These are phyloP conservation scores for Microplitis mediator DNA, from an alignment of 1,140 invertebrate species.

Conservation along the genomic window DNA sequence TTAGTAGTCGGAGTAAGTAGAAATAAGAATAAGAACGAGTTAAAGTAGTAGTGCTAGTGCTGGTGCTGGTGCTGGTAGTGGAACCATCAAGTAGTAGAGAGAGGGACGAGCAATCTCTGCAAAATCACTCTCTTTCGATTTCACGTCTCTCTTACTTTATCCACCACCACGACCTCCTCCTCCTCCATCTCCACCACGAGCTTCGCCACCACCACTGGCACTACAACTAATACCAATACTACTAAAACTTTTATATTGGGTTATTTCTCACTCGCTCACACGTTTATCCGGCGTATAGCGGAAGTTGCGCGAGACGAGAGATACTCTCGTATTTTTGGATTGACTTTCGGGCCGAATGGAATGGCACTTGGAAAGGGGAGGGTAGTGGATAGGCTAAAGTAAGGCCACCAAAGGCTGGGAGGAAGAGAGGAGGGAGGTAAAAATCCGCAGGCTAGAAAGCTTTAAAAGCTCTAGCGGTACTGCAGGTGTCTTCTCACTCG, in stretches of 20 bases:
- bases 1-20: background rate
- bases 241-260: background rate
- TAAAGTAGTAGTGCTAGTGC: no score
- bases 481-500: slow-evolving; percentile 10
- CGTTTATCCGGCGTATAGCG: background rate
- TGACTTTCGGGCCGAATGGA: background rate
- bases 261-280: slow-evolving; percentile 3
- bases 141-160: background rate
- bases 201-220: background rate
- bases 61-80: background rate
- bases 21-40: no score
- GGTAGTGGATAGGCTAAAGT: background rate
- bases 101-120: slow-evolving; percentile 19
- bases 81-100: background rate
- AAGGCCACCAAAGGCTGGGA: background rate
- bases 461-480: slow-evolving; percentile 3
- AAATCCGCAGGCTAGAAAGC: background rate
- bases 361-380: background rate
- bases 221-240: no score
- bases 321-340: slow-evolving; percentile 23
- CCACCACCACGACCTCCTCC: background rate
- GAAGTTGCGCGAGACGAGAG: slow-evolving; percentile 23
- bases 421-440: background rate
- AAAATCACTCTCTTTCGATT: slow-evolving; percentile 17
- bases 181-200: background rate